Conservation (phyloP, 1,140 invertebrate species). For the Schlechtendalia chinensis region DNA sequence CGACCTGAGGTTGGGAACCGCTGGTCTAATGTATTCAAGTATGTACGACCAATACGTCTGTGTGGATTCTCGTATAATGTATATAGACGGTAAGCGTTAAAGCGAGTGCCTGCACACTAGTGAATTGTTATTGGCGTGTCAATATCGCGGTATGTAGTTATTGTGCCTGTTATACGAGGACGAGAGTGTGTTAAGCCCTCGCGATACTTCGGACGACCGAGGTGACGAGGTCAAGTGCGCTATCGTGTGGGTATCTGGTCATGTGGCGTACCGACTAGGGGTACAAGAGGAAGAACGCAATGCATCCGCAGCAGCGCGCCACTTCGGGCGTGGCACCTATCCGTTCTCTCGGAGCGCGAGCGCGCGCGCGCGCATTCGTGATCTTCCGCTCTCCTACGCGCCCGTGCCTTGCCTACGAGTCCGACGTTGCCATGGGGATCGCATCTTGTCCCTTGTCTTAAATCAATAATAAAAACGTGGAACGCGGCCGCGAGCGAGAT, state of each 20-base stretch:
- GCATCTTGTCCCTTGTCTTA: constrained; percentile 43
- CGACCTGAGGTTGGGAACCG: too few relatives aligned
- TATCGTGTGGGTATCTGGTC: constrained; percentile 21
- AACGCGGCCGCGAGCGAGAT: constrained; percentile 15
- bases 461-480: constrained; percentile 49
- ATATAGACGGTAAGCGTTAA: too few relatives aligned
- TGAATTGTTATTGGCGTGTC: constrained; percentile 27
- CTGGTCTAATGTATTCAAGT: too few relatives aligned
- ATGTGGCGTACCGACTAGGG: too few relatives aligned
- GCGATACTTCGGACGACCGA: too few relatives aligned
- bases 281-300: constrained; percentile 17
- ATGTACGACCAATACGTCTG: too few relatives aligned
- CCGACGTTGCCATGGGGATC: constrained; percentile 33
- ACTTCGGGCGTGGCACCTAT: constrained; percentile 36
- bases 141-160: neutral
- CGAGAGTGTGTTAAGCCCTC: too few relatives aligned
- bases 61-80: too few relatives aligned
- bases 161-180: neutral
- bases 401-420: neutral
- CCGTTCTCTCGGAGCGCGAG: too few relatives aligned
- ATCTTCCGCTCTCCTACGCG: neutral
- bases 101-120: too few relatives aligned
- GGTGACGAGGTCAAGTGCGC: constrained; percentile 32
- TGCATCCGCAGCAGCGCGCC: constrained; percentile 21
- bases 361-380: neutral